These are phyloP conservation scores for Harpagus bidentatus DNA, from an alignment of 2,113 vertebrate species.

Conservation along the genomic window DNA sequence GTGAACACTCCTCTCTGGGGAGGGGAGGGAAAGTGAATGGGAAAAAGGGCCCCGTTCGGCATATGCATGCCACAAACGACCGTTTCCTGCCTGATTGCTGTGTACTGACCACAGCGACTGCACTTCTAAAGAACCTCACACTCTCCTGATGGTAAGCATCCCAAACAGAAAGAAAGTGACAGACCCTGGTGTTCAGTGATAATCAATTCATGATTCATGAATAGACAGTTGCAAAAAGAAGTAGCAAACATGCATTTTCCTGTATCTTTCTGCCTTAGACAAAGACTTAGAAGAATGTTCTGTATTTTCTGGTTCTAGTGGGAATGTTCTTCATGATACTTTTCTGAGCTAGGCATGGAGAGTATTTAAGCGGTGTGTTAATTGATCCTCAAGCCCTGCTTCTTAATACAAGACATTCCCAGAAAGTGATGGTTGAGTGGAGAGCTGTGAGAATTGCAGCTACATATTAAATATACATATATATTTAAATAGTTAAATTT, in stretches of 20 bases:
- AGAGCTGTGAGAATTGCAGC: not conserved
- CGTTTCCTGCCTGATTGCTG: rapidly evolving
- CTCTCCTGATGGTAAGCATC: not conserved
- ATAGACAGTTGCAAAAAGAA: not conserved
- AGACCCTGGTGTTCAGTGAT: not conserved
- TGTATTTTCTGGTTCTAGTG: not conserved
- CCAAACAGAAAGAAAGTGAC: not conserved
- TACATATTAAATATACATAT: not conserved
- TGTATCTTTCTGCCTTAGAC: not conserved
- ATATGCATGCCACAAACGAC: not conserved
- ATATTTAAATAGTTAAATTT: not conserved
- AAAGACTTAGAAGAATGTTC: not conserved
- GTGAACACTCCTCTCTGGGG: not conserved
- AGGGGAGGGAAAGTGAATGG: not conserved
- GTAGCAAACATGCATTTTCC: not conserved
- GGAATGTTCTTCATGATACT: not conserved
- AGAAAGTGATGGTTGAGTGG: not conserved
- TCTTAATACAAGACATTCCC: not conserved
- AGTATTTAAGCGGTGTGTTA: not conserved
- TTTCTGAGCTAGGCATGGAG: not conserved
- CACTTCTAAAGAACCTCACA: not conserved
- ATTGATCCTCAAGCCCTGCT: not conserved
- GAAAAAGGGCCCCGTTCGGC: not conserved
- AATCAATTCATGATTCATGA: not conserved
- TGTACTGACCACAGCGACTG: not conserved